phyloP scores from a whole-genome alignment of 2,888 invertebrate species.

The Furcula furcula region DNA sequence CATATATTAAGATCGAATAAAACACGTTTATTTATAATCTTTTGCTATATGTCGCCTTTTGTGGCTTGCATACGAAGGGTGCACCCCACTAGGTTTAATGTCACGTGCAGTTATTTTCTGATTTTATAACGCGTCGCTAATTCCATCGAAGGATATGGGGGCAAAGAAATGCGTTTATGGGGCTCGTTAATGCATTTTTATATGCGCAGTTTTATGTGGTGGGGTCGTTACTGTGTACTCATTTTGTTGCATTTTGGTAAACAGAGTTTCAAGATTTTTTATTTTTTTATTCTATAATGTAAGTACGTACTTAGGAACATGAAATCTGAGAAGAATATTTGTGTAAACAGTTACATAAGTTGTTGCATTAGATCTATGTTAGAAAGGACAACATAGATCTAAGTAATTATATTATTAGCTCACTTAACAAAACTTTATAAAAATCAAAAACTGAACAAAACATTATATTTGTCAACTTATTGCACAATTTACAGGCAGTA shows the following conservation, averaged over 20 bases:
- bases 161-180: neutral
- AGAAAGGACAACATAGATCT: too few species aligned
- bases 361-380: too few species aligned
- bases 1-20: conserved; percentile 1
- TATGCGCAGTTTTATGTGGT: conserved; percentile 7
- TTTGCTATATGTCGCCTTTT: conserved; percentile 24
- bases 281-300: neutral
- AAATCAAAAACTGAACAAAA: conserved; percentile 24
- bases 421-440: conserved; percentile 4
- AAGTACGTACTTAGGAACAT: too few species aligned
- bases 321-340: too few species aligned
- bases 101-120: conserved; percentile 59
- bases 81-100: conserved; percentile 51
- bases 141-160: conserved; percentile 26
- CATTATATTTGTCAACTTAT: conserved; percentile 28
- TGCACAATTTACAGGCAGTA: conserved; percentile 8
- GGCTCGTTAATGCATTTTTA: conserved; percentile 1
- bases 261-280: too few species aligned
- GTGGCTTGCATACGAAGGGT: conserved; percentile 40
- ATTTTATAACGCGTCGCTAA: conserved; percentile 53
- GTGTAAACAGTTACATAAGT: too few species aligned
- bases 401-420: too few species aligned
- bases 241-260: too few species aligned
- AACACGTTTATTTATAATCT: conserved; percentile 16
- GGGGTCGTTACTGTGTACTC: conserved; percentile 2